Evolutionary conservation across 2,888 invertebrate genomes (phyloP).

Genomic region (Punctoribates punctum): DNA sequence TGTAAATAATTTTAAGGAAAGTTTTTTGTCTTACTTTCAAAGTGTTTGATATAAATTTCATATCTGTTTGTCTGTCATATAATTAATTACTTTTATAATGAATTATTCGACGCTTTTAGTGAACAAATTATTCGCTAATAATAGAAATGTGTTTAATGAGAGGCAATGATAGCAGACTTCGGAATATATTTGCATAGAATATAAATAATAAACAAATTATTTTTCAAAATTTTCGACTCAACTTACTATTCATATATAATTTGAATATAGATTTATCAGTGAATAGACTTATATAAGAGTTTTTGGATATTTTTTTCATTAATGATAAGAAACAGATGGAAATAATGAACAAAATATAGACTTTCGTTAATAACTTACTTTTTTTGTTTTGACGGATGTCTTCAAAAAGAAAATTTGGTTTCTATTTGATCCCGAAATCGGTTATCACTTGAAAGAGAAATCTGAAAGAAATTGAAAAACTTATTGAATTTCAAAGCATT

Average conservation of each 20-base stretch:
- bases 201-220: not conserved
- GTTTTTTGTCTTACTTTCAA: no score
- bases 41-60: no score
- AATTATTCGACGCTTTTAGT: not conserved
- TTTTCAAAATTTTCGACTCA: not conserved
- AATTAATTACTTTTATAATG: not conserved
- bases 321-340: not conserved
- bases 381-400: no score
- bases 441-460: no score
- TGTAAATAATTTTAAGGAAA: no score
- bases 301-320: not conserved
- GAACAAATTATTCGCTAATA: not conserved
- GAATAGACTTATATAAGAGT: not conserved
- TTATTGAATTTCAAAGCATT: no score
- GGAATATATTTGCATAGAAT: constrained; percentile 1
- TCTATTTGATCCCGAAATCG: no score
- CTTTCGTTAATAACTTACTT: no score
- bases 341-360: not conserved
- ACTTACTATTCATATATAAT: not conserved
- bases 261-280: not conserved
- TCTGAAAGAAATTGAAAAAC: no score
- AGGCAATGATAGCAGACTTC: not conserved
- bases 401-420: no score
- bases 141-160: not conserved
- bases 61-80: no score